A percentile compares a stretch with the other conserved stretches of the same genome.
Conservation (phyloP, 2,113 vertebrate species). For the Coreoperca whiteheadi region DNA sequence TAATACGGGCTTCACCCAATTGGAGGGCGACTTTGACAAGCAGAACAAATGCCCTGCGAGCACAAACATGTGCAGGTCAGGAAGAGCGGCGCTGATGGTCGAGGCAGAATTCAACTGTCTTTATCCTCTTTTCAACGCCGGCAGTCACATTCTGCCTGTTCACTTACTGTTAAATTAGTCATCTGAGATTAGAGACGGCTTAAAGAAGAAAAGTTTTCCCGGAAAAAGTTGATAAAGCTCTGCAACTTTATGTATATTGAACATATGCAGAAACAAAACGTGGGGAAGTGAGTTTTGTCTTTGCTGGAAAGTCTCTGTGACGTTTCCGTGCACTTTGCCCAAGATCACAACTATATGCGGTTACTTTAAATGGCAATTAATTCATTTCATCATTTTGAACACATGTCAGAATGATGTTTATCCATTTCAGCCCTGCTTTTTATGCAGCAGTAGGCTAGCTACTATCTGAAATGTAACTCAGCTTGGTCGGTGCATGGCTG, state of each 20-base stretch:
- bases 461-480: too few species aligned
- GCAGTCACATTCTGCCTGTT: slow-evolving; percentile 68
- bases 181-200: slow-evolving; percentile 74
- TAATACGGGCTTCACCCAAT: slow-evolving; percentile 66
- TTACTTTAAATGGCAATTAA: too few species aligned
- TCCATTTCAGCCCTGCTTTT: too few species aligned
- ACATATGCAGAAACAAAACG: slow-evolving; percentile 51
- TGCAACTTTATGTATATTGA: slow-evolving; percentile 45
- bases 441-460: too few species aligned
- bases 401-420: too few species aligned
- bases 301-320: background rate
- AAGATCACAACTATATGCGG: too few species aligned
- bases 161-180: slow-evolving; percentile 75
- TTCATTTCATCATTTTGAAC: background rate
- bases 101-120: slow-evolving; percentile 46
- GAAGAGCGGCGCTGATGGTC: slow-evolving; percentile 52
- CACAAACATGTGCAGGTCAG: slow-evolving; percentile 62
- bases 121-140: slow-evolving; percentile 74
- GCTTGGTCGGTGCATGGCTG: too few species aligned
- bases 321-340: background rate
- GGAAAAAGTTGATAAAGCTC: slow-evolving; percentile 60
- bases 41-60: slow-evolving; percentile 76
- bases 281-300: background rate
- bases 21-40: slow-evolving; percentile 65
- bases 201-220: slow-evolving; percentile 58